phyloP scores from a whole-genome alignment of 2,888 invertebrate genomes.

The Frankliniella intonsa region DNA sequence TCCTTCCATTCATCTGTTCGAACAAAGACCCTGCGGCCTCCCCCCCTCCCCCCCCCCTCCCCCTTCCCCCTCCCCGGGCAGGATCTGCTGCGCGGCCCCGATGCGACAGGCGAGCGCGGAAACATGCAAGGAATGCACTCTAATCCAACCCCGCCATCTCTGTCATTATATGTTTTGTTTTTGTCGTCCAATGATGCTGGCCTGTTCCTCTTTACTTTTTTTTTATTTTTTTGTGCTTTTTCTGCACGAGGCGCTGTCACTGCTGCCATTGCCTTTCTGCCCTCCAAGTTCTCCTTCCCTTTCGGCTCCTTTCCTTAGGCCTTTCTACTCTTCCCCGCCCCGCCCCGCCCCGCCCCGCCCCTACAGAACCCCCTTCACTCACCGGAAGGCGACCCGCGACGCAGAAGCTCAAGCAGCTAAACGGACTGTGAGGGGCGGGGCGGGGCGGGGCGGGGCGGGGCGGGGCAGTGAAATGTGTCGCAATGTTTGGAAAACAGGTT shows the following conservation, averaged over 20 bases:
- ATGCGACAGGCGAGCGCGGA: background rate
- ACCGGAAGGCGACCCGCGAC: background rate
- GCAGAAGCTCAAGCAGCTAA: too few species aligned
- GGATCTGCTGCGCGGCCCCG: background rate
- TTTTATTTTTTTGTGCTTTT: background rate
- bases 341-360: constrained; percentile 1
- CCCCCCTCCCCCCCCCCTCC: background rate
- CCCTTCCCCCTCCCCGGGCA: background rate
- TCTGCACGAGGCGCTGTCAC: background rate
- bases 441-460: too few species aligned
- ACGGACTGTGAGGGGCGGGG: too few species aligned
- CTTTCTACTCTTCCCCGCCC: background rate
- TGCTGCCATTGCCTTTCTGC: background rate
- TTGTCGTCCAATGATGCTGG: background rate
- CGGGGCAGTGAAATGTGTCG: too few species aligned
- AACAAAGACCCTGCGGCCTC: background rate
- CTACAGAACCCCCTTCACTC: background rate
- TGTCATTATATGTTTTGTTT: constrained; percentile 7
- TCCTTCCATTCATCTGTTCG: background rate
- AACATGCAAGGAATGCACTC: constrained; percentile 21
- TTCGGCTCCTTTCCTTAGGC: background rate
- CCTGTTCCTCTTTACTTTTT: background rate
- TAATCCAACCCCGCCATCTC: constrained; percentile 2
- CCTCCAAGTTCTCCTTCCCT: background rate
- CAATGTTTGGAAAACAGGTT: too few species aligned